Percentiles rank a stretch among this genome's conserved stretches.
Evolutionary conservation across 2,797 vertebrate genomes (phyloP).

Genomic region (Mormyrops attenuatus): DNA sequence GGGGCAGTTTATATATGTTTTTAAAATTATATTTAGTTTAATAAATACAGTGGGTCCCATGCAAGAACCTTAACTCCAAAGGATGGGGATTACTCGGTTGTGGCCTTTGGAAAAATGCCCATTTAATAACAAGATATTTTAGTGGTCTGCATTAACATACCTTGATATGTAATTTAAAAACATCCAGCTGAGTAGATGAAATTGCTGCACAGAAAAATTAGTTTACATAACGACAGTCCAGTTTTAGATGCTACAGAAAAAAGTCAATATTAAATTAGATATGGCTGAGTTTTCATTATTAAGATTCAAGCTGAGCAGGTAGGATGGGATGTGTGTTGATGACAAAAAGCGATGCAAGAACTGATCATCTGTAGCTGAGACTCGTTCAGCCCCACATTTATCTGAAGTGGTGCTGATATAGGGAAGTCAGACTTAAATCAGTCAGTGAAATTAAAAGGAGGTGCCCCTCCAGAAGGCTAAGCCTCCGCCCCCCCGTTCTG

Average conservation of each 20-base stretch:
- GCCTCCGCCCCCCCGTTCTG: not conserved
- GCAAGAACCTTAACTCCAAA: not conserved
- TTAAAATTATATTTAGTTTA: not conserved
- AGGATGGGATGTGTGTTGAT: not conserved
- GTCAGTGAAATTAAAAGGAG: conserved; percentile 25
- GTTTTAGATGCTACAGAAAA: not conserved
- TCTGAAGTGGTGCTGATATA: conserved; percentile 26
- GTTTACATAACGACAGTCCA: not conserved
- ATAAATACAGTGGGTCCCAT: not conserved
- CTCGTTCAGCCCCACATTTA: conserved; percentile 31
- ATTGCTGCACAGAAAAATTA: conserved; percentile 3
- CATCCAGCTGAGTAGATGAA: conserved; percentile 1
- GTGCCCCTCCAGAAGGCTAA: conserved; percentile 20
- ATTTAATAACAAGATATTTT: conserved; percentile 13
- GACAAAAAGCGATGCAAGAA: conserved; percentile 13
- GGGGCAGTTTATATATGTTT: not conserved
- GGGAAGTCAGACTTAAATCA: conserved; percentile 18
- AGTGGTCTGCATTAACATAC: conserved; percentile 3
- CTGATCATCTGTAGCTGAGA: conserved; percentile 15
- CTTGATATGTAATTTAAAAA: conserved; percentile 4
- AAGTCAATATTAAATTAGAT: not conserved
- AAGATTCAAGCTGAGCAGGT: conserved; percentile 16
- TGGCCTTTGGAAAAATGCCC: conserved; percentile 6
- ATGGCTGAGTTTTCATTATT: conserved; percentile 4
- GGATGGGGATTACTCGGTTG: not conserved